Percentiles rank a stretch among this genome's conserved stretches.
Conservation (phyloP, 2,888 invertebrate species). For the Hyposoter dolosus region DNA sequence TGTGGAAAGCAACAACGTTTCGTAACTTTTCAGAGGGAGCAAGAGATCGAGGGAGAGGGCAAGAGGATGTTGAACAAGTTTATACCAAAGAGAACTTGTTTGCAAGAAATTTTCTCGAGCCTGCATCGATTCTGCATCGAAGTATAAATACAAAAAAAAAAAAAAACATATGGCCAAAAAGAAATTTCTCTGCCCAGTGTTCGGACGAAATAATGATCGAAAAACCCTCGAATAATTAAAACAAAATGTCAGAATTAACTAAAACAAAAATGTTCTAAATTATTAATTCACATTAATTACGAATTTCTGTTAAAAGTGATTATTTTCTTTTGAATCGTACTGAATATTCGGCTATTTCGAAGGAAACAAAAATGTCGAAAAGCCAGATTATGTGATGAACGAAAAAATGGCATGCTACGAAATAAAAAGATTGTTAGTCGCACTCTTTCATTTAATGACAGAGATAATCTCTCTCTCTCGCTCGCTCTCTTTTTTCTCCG, state of each 20-base stretch:
- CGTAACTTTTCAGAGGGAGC: constrained; percentile 37
- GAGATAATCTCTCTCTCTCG: constrained; percentile 29
- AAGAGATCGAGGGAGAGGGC: constrained; percentile 1
- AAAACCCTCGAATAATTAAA: neutral
- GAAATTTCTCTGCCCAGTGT: neutral
- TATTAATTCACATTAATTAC: neutral
- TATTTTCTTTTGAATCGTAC: too few species aligned
- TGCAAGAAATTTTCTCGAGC: constrained; percentile 23
- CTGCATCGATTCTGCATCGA: constrained; percentile 8
- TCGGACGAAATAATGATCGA: neutral
- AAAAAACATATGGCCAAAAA: neutral
- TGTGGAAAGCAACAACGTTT: constrained; percentile 64
- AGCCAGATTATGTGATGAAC: neutral
- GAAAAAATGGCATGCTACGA: neutral
- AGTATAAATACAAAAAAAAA: neutral
- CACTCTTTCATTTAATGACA: constrained; percentile 61
- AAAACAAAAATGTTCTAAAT: neutral
- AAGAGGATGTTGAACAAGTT: constrained; percentile 29
- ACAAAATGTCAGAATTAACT: neutral
- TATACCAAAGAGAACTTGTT: constrained; percentile 31
- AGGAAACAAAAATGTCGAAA: neutral
- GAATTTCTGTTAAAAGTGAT: neutral
- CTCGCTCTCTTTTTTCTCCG: constrained; percentile 27
- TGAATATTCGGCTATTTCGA: neutral
- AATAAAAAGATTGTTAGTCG: constrained; percentile 28